Evolutionary conservation across 2,888 invertebrate species (phyloP).

Genomic region (Dorcus parallelipipedus): DNA sequence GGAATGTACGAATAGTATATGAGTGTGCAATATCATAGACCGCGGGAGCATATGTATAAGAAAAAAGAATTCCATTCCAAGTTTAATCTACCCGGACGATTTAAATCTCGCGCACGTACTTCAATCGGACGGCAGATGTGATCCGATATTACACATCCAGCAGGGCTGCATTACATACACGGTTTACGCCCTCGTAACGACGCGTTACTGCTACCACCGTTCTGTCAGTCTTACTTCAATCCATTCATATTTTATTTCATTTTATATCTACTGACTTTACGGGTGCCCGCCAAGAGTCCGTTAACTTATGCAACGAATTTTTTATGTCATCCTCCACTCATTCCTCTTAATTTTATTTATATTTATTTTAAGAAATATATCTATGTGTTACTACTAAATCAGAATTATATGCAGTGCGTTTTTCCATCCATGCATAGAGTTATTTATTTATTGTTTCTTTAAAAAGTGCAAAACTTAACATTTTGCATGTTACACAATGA

Average conservation of each 20-base stretch:
- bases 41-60: conserved; percentile 37
- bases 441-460: too few species aligned
- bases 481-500: too few species aligned
- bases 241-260: conserved; percentile 19
- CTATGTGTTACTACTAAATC: too few species aligned
- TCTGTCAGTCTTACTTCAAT: conserved; percentile 26
- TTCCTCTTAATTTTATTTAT: too few species aligned
- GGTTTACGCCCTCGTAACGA: conserved; percentile 37
- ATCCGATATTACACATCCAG: conserved; percentile 39
- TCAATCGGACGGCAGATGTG: conserved; percentile 43
- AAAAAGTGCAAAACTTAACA: too few species aligned
- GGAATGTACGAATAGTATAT: conserved; percentile 32
- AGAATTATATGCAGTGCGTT: too few species aligned
- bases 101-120: conserved; percentile 44
- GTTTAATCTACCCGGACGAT: conserved; percentile 41
- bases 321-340: too few species aligned
- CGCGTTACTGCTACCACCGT: conserved; percentile 21
- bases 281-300: conserved; percentile 1
- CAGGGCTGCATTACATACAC: conserved; percentile 34
- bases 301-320: too few species aligned
- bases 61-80: conserved; percentile 40
- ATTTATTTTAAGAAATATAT: too few species aligned
- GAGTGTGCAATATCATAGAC: conserved; percentile 35
- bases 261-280: conserved; percentile 8
- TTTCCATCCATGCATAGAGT: too few species aligned